These are phyloP conservation scores for Pelagia noctiluca DNA, from an alignment of 30 jellyfish, hydroid and myxozoan genomes.

Conservation along the genomic window DNA sequence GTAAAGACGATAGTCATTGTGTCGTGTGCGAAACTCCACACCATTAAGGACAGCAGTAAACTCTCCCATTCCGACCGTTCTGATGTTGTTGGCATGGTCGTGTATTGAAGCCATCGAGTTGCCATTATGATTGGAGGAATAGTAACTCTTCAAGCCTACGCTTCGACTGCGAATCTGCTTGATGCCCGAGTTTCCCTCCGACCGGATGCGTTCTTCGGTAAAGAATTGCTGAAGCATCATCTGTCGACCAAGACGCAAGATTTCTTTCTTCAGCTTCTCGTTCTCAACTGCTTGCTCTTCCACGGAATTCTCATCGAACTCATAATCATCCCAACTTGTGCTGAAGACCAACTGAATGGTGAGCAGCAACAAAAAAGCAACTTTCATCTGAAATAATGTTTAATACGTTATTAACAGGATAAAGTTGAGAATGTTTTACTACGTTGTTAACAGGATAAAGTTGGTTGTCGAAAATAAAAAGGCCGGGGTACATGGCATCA, in stretches of 20 bases:
- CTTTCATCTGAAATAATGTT: too few relatives aligned
- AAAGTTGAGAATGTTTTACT: too few relatives aligned
- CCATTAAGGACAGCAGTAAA: conserved; percentile 93
- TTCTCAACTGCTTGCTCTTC: conserved; percentile 50
- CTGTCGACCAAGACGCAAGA: conserved; percentile 72
- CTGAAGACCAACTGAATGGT: too few relatives aligned
- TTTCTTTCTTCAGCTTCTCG: conserved; percentile 34
- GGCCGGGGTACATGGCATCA: too few relatives aligned
- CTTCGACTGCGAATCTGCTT: conserved; percentile 79
- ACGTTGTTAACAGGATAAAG: too few relatives aligned
- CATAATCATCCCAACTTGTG: too few relatives aligned
- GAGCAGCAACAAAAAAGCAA: too few relatives aligned
- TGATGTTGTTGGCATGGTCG: conserved; percentile 89
- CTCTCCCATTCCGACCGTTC: conserved; percentile 98
- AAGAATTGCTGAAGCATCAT: conserved; percentile 91
- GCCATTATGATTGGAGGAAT: conserved; percentile 75
- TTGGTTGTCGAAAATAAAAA: too few relatives aligned
- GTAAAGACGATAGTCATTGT: conserved; percentile 91
- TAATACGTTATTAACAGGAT: too few relatives aligned
- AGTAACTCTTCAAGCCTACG: conserved; percentile 76
- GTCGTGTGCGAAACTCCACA: conserved; percentile 95
- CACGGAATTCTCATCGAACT: too few relatives aligned
- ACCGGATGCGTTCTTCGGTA: conserved; percentile 82
- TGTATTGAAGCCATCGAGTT: conserved; percentile 91
- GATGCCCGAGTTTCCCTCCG: conserved; percentile 93